A percentile compares a stretch with the other conserved stretches of the same genome.
These are phyloP conservation scores for Tenthredo scrophulariae DNA, from an alignment of 2,888 invertebrate genomes.

Conservation along the genomic window DNA sequence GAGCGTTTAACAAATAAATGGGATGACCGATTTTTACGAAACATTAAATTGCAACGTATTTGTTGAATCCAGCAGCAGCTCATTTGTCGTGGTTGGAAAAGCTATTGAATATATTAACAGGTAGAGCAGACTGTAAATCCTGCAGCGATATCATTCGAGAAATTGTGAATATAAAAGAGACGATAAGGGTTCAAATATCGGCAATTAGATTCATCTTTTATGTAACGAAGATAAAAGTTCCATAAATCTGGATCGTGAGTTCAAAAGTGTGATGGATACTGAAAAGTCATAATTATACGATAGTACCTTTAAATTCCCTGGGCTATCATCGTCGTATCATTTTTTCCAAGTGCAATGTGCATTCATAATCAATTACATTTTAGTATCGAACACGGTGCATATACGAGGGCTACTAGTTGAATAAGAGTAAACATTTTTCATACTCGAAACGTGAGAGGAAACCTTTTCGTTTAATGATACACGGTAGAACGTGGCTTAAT, in stretches of 20 bases:
- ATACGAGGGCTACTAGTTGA: background rate
- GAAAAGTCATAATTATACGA: background rate
- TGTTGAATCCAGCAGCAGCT: background rate
- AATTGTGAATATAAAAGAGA: constrained; percentile 17
- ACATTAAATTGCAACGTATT: background rate
- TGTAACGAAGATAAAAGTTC: background rate
- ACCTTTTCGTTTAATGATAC: constrained; percentile 6
- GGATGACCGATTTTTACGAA: background rate
- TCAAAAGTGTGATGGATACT: background rate
- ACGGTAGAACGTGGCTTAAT: background rate
- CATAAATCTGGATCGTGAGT: background rate
- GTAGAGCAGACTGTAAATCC: background rate
- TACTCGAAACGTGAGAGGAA: constrained; percentile 19
- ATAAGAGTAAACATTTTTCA: background rate
- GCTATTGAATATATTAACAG: background rate
- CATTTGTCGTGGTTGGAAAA: background rate
- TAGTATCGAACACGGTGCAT: background rate
- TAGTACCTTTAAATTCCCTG: background rate
- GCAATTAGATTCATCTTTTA: constrained; percentile 16
- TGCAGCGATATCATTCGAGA: background rate
- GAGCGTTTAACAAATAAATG: background rate
- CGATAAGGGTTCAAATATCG: background rate
- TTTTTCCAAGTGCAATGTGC: background rate
- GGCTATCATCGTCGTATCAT: background rate
- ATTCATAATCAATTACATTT: background rate